Evolutionary conservation across 1,140 invertebrate species (phyloP).

Genomic region (Sitophilus oryzae): DNA sequence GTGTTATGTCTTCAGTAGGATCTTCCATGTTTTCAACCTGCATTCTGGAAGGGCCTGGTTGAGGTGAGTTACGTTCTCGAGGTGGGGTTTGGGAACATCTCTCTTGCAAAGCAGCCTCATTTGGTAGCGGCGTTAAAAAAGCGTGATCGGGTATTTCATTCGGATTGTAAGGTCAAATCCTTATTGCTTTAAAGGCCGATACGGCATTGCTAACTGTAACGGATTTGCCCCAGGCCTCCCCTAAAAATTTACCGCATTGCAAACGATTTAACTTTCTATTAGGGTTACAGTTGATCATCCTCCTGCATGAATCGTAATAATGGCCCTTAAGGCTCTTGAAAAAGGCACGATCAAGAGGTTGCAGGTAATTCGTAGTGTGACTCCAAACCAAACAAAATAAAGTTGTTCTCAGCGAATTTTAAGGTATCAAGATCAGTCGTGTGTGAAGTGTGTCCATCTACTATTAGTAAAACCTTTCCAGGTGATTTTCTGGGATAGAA

Average conservation of each 20-base stretch:
- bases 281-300: constrained; percentile 15
- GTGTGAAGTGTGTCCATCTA: constrained; percentile 45
- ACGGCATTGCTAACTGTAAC: too few species aligned
- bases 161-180: too few species aligned
- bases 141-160: too few species aligned
- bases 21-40: too few species aligned
- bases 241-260: constrained; percentile 26
- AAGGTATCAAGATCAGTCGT: constrained; percentile 28
- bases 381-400: constrained; percentile 35
- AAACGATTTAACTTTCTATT: constrained; percentile 24
- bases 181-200: too few species aligned
- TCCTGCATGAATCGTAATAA: constrained; percentile 16
- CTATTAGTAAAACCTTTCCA: constrained; percentile 41
- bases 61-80: too few species aligned
- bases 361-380: constrained; percentile 35
- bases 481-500: constrained; percentile 40
- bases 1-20: too few species aligned
- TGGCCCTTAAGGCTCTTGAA: constrained; percentile 35
- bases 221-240: constrained; percentile 22
- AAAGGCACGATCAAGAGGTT: constrained; percentile 34
- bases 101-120: too few species aligned
- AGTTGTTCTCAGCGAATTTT: constrained; percentile 32
- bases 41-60: too few species aligned
- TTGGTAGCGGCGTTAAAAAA: too few species aligned
- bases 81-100: too few species aligned